Conservation (phyloP, 2,113 vertebrate genomes). For the Todiramphus saurophagus region DNA sequence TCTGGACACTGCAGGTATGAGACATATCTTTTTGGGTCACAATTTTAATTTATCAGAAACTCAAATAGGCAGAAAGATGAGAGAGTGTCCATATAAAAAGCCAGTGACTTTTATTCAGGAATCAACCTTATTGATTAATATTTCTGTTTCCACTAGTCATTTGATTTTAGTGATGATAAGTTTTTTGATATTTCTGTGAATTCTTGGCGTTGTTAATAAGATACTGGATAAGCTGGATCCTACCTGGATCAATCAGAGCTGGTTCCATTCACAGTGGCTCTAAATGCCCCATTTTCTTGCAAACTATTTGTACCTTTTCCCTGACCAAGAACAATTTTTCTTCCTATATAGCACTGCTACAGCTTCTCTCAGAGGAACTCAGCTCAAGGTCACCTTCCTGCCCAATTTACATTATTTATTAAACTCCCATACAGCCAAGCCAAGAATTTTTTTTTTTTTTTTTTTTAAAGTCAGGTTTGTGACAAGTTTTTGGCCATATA, state of each 20-base stretch:
- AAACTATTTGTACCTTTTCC: background rate
- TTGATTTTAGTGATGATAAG: background rate
- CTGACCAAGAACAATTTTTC: background rate
- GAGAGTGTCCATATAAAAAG: background rate
- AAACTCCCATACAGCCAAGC: background rate
- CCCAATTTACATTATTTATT: background rate
- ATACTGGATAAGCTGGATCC: background rate
- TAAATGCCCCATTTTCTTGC: background rate
- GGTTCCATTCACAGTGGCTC: background rate
- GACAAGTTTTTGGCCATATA: background rate
- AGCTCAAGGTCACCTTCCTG: background rate
- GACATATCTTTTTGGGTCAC: background rate
- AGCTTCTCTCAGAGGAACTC: background rate
- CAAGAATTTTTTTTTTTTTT: background rate
- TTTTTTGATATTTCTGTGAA: background rate
- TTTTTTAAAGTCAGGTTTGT: background rate
- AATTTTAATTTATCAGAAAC: background rate
- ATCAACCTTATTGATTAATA: background rate
- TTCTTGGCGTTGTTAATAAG: background rate
- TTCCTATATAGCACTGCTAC: background rate
- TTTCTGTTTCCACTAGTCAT: background rate
- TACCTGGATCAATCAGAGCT: background rate
- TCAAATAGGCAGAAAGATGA: background rate
- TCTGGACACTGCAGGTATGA: background rate
- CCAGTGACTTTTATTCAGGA: background rate